phyloP scores from a whole-genome alignment of 2,888 invertebrate genomes.

The Acleris emargana region DNA sequence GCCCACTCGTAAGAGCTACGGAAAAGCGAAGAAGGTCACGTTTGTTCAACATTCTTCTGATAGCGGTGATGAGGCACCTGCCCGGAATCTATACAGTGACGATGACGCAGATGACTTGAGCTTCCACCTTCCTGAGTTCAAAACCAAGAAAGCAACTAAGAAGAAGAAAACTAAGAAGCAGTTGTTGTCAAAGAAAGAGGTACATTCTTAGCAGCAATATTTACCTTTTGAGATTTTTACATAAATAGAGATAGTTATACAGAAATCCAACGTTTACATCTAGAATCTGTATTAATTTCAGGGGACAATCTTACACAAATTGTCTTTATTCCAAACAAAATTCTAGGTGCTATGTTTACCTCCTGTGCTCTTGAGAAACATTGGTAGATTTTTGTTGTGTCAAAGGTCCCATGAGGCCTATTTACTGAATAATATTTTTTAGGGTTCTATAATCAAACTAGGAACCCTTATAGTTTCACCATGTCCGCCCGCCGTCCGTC shows the following conservation, averaged over 20 bases:
- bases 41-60: constrained; percentile 58
- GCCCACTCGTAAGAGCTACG: constrained; percentile 72
- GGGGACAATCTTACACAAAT: too few species aligned
- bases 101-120: constrained; percentile 66
- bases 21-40: constrained; percentile 69
- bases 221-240: not conserved
- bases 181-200: constrained; percentile 71
- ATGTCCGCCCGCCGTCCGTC: too few species aligned
- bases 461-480: too few species aligned
- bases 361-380: too few species aligned
- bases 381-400: too few species aligned
- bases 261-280: too few species aligned
- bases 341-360: too few species aligned
- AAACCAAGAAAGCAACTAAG: constrained; percentile 56
- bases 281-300: too few species aligned
- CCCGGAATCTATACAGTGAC: constrained; percentile 50
- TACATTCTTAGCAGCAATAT: constrained; percentile 41
- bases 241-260: too few species aligned
- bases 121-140: constrained; percentile 61
- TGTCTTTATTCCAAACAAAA: not conserved
- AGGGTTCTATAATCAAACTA: too few species aligned
- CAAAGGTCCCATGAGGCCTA: too few species aligned
- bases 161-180: constrained; percentile 61
- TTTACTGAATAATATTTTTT: too few species aligned
- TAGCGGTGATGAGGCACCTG: constrained; percentile 43